Conservation (phyloP, 2,113 vertebrate species). For the Acrocephalus arundinaceus region DNA sequence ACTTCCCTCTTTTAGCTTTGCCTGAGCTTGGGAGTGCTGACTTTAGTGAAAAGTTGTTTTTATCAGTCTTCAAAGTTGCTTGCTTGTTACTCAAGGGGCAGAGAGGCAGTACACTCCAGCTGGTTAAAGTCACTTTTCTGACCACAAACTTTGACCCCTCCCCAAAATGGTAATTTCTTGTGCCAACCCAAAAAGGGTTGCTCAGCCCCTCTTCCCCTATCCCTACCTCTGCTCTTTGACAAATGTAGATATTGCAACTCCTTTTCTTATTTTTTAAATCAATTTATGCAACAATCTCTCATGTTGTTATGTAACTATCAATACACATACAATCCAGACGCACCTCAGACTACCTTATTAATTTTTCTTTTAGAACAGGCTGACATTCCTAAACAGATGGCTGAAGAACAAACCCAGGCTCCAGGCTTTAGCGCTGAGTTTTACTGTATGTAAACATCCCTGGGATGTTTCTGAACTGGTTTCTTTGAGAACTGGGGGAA, state of each 20-base stretch:
- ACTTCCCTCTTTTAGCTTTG: conserved; percentile 30
- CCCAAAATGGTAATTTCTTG: neutral
- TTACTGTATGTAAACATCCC: neutral
- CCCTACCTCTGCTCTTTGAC: neutral
- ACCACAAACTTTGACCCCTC: neutral
- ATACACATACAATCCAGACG: neutral
- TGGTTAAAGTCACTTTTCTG: neutral
- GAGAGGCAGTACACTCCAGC: neutral
- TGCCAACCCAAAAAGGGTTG: neutral
- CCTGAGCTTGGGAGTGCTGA: conserved; percentile 40
- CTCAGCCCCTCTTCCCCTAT: neutral
- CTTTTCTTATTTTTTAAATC: neutral
- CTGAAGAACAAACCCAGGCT: neutral
- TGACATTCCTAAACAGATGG: neutral
- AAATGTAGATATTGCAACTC: neutral
- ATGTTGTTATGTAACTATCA: neutral
- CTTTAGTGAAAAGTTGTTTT: conserved; percentile 51
- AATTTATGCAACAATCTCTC: neutral
- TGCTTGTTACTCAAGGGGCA: conserved; percentile 2
- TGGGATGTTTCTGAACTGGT: neutral
- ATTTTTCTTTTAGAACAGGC: neutral
- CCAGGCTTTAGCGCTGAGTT: neutral
- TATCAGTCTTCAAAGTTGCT: conserved; percentile 16
- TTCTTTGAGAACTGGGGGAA: neutral
- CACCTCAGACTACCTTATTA: neutral